phyloP scores from a whole-genome alignment of 1,140 invertebrate species.

The Zaprionus davidi region DNA sequence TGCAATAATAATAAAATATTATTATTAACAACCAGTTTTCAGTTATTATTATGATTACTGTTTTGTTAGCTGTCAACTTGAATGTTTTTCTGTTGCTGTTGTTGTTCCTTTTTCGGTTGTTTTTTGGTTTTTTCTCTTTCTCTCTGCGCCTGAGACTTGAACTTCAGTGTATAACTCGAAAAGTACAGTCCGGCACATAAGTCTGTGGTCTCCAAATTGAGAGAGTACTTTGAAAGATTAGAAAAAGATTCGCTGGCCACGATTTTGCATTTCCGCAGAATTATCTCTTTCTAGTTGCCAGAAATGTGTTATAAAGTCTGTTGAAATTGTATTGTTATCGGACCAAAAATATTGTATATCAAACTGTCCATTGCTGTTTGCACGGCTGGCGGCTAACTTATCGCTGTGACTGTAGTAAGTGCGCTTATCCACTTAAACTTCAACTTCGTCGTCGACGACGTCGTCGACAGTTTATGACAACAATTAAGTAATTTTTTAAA shows the following conservation, averaged over 20 bases:
- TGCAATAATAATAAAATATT: conserved; percentile 80
- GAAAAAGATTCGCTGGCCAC: not conserved
- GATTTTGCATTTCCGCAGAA: too few relatives aligned
- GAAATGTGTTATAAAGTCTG: not conserved
- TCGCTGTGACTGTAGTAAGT: conserved; percentile 45
- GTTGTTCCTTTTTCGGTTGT: conserved; percentile 16
- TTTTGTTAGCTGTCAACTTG: conserved; percentile 57
- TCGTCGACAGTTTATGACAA: conserved; percentile 75
- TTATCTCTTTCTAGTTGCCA: not conserved
- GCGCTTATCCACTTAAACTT: conserved; percentile 48
- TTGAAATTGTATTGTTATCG: not conserved
- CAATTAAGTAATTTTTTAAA: conserved; percentile 83
- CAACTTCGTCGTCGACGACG: conserved; percentile 29
- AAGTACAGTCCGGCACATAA: conserved; percentile 47
- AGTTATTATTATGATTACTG: conserved; percentile 58
- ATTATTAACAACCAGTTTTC: conserved; percentile 75
- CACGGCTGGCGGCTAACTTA: conserved; percentile 18
- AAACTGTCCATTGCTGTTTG: not conserved
- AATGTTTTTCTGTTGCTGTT: conserved; percentile 30
- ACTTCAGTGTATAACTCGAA: conserved; percentile 17
- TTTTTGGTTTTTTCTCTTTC: conserved; percentile 27
- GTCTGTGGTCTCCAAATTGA: not conserved
- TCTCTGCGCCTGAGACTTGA: conserved; percentile 32
- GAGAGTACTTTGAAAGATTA: not conserved
- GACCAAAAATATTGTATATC: not conserved